Evolutionary conservation across 92 coral and sea anemone species (phyloP), one percentile per base, ranked within the genome.

Genomic region (Heliopora coerulea): DNA sequence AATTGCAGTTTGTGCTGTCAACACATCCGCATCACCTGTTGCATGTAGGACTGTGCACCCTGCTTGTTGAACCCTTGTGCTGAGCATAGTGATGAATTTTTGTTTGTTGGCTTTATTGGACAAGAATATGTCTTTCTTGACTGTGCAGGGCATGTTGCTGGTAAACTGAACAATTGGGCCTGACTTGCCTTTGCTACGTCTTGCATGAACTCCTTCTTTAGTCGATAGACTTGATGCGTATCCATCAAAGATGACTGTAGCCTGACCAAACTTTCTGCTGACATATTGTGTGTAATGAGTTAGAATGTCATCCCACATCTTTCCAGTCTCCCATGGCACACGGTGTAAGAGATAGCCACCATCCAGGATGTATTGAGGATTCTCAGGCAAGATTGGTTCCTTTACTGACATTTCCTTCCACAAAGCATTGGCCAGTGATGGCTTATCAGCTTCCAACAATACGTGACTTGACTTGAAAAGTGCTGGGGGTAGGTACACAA

Each of bases 401-500:
- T 14, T 48, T 14, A 14, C 54, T 48, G 54, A 21, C 15, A 48
- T 17, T 48, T 48, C 18, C 20, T 48, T 48, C 54, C 54, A 48
- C 72, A 64, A 29, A 48, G 72, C 72, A 64, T 64, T 48, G 72
- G 72, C 72, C 19, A 64, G 72, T 28, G 72, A n/a, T 11, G 48
- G 18, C 35, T 64, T 64, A 48, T 32, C 35, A 10, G 72, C 19
- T n/a, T 41, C 30, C 30, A 64, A 48, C 21, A 28, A 64, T 29
- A 64, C 72, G 35, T 64, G 30, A 15, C 42, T 64, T 64, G 49
- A 29, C 35, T 64, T 49, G 35, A 64, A 64, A 32, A 34, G 1
- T 28, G 72, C 72, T 12, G 72, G 72, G 72, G 72, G 35, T 64
- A 64, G 35, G 42, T 64, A 64, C 72, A 64, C 30, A 64, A 49